phyloP scores from a whole-genome alignment of 2,797 vertebrate genomes.

The Pseudomugil gertrudae region DNA sequence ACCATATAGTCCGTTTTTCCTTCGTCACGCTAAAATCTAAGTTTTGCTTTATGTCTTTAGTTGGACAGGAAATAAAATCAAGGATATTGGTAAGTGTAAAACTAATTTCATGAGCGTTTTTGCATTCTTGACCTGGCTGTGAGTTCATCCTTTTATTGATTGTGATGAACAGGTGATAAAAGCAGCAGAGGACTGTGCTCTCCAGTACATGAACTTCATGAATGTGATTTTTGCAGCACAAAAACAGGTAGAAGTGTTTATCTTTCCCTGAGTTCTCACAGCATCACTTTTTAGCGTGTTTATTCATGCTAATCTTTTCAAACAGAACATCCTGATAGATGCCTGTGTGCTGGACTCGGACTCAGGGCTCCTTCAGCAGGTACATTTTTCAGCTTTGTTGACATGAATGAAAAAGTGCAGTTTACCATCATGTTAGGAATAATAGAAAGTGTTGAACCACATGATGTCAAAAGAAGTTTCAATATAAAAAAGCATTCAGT shows the following conservation, averaged over 20 bases:
- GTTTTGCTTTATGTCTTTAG: slow-evolving; percentile 68
- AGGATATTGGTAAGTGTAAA: slow-evolving; percentile 89
- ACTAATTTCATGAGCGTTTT: background rate
- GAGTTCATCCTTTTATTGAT: slow-evolving; percentile 17
- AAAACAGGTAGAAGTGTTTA: slow-evolving; percentile 92
- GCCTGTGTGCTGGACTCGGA: slow-evolving; percentile 95
- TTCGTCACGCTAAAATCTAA: background rate
- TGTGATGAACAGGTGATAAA: slow-evolving; percentile 88
- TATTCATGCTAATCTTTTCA: slow-evolving; percentile 29
- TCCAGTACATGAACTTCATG: slow-evolving; percentile 99
- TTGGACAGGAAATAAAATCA: slow-evolving; percentile 92
- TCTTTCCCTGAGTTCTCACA: too few species aligned
- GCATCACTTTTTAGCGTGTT: too few species aligned
- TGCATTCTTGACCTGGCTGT: background rate
- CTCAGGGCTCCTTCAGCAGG: slow-evolving; percentile 97
- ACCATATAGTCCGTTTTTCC: background rate
- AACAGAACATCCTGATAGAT: slow-evolving; percentile 93
- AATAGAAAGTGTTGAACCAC: background rate
- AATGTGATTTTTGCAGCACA: slow-evolving; percentile 97
- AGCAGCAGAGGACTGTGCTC: slow-evolving; percentile 92
- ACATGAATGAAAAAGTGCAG: background rate
- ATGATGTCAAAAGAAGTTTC: background rate
- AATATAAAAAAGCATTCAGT: background rate
- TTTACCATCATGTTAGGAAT: background rate
- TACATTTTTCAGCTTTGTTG: slow-evolving; percentile 43